phyloP scores from a whole-genome alignment of 2,113 vertebrate species.

The Cynoglossus semilaevis region DNA sequence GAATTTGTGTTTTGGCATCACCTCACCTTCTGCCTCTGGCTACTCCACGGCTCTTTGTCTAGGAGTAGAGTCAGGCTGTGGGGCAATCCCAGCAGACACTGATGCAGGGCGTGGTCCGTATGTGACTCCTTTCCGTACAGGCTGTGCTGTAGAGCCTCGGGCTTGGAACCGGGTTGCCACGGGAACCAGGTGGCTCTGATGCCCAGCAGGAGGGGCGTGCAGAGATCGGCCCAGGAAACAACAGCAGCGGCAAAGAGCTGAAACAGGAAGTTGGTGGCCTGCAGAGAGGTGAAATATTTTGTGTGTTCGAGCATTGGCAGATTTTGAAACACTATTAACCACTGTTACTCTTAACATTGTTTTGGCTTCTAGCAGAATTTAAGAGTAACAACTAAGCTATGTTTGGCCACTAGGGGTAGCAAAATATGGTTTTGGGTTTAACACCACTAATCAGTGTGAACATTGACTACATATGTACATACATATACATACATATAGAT shows the following conservation, averaged over 20 bases:
- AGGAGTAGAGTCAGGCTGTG: conserved; percentile 82
- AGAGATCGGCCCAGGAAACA: conserved; percentile 87
- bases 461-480: too few relatives aligned
- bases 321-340: too few relatives aligned
- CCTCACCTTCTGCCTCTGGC: conserved; percentile 84
- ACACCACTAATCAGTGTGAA: too few relatives aligned
- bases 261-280: conserved; percentile 87
- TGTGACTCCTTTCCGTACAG: conserved; percentile 69
- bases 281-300: not conserved
- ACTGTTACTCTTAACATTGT: too few relatives aligned
- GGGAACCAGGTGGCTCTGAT: conserved; percentile 81
- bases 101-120: conserved; percentile 68
- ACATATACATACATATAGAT: too few relatives aligned
- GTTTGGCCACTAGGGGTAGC: not conserved
- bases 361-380: too few relatives aligned
- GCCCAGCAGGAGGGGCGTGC: conserved; percentile 85
- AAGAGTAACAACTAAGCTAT: too few relatives aligned
- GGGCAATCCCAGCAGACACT: conserved; percentile 78
- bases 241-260: conserved; percentile 83
- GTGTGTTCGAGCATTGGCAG: too few relatives aligned
- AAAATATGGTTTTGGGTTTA: not conserved
- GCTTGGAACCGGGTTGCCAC: conserved; percentile 63
- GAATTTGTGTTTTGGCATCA: too few relatives aligned
- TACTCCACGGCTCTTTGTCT: conserved; percentile 89
- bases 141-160: conserved; percentile 30